phyloP scores from a whole-genome alignment of 2,888 invertebrate species.

The Crematogaster levior region DNA sequence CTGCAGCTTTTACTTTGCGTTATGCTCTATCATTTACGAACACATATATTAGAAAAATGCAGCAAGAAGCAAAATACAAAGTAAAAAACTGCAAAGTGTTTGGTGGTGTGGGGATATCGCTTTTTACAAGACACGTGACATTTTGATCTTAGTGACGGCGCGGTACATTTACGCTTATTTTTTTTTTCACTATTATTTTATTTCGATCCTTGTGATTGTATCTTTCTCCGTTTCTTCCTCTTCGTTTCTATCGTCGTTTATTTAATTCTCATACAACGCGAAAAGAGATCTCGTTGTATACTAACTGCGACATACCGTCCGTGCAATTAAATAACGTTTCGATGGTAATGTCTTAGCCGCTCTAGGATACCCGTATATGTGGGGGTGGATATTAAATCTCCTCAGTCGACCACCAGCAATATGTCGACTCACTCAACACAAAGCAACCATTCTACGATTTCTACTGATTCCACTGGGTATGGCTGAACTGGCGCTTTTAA shows the following conservation, averaged over 20 bases:
- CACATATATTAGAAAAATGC: background rate
- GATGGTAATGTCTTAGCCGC: constrained; percentile 88
- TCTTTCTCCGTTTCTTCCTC: background rate
- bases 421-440: constrained; percentile 84
- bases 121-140: background rate
- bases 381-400: constrained; percentile 88
- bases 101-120: background rate
- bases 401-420: constrained; percentile 86
- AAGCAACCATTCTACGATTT: constrained; percentile 85
- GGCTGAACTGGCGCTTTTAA: constrained; percentile 66
- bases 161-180: constrained; percentile 12
- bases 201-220: background rate
- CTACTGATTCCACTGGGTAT: constrained; percentile 85
- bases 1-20: constrained; percentile 21
- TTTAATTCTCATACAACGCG: background rate
- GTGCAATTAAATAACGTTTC: constrained; percentile 47
- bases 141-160: constrained; percentile 20
- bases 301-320: background rate
- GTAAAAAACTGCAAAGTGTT: background rate
- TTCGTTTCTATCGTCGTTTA: background rate
- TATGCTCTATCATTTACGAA: background rate
- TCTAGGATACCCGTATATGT: constrained; percentile 92
- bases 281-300: background rate
- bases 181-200: constrained; percentile 13
- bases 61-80: constrained; percentile 3